These are phyloP conservation scores for Microcebus jonahi DNA, from an alignment of 2,113 vertebrate genomes.

Conservation along the genomic window DNA sequence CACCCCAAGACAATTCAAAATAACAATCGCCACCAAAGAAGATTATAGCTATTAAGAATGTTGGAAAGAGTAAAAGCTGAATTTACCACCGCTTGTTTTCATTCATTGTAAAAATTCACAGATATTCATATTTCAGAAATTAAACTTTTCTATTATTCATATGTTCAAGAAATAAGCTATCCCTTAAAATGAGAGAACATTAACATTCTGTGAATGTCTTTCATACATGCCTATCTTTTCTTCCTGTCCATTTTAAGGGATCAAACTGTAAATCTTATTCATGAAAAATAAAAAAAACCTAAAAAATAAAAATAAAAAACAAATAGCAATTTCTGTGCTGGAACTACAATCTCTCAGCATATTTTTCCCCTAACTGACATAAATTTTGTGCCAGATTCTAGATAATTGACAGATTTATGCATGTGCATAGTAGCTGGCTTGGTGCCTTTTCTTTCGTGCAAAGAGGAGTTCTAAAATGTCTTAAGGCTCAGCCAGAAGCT, in stretches of 20 bases:
- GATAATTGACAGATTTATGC: conserved; percentile 66
- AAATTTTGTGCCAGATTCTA: conserved; percentile 30
- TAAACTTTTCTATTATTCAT: conserved; percentile 59
- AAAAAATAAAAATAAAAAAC: background rate
- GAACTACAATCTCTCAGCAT: conserved; percentile 52
- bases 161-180: conserved; percentile 50
- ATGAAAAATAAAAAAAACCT: background rate
- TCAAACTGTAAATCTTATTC: background rate
- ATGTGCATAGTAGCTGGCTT: background rate
- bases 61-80: conserved; percentile 50
- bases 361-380: conserved; percentile 40
- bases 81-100: conserved; percentile 50
- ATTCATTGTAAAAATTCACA: conserved; percentile 49
- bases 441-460: conserved; percentile 20
- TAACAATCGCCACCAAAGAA: conserved; percentile 69
- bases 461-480: conserved; percentile 41
- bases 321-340: conserved; percentile 20
- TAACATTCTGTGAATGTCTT: background rate
- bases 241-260: background rate
- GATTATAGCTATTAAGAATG: conserved; percentile 70
- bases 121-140: conserved; percentile 63
- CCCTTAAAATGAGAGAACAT: background rate
- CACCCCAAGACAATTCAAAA: conserved; percentile 71
- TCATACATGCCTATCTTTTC: conserved; percentile 26
- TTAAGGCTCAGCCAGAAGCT: conserved; percentile 66